Evolutionary conservation across 2,888 invertebrate genomes (phyloP).

Genomic region (Alloscopus bannaensis): DNA sequence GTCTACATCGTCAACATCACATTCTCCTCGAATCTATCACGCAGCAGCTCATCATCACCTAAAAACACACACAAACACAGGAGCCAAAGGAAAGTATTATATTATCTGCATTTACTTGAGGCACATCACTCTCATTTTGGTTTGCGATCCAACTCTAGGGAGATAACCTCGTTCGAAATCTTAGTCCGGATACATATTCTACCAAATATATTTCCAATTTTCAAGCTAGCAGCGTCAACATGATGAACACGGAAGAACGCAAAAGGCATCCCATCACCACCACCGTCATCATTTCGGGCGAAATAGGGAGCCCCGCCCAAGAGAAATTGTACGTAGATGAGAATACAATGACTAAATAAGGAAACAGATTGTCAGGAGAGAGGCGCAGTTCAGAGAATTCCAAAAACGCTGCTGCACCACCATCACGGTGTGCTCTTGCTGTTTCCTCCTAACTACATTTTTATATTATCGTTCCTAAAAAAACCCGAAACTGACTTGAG

Average conservation of each 20-base stretch:
- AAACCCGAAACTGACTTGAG: neutral
- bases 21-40: constrained; percentile 46
- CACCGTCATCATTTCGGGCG: constrained; percentile 22
- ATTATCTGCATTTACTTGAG: constrained; percentile 29
- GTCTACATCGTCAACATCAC: constrained; percentile 41
- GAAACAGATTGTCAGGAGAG: constrained; percentile 53
- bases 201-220: no score
- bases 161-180: constrained; percentile 36
- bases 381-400: constrained; percentile 21
- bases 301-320: constrained; percentile 50
- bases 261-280: constrained; percentile 30
- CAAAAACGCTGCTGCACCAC: neutral
- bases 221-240: constrained; percentile 29
- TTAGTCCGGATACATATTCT: constrained; percentile 18
- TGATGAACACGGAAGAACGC: constrained; percentile 23
- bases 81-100: constrained; percentile 16
- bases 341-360: constrained; percentile 61
- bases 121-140: neutral
- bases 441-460: neutral
- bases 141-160: neutral
- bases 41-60: constrained; percentile 46
- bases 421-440: neutral
- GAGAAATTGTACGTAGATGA: constrained; percentile 30
- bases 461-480: constrained; percentile 5
- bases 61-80: constrained; percentile 3